Base-by-base conservation (phyloP, 2,797 vertebrate genomes). In the Protosalanx chinensis region DNA sequence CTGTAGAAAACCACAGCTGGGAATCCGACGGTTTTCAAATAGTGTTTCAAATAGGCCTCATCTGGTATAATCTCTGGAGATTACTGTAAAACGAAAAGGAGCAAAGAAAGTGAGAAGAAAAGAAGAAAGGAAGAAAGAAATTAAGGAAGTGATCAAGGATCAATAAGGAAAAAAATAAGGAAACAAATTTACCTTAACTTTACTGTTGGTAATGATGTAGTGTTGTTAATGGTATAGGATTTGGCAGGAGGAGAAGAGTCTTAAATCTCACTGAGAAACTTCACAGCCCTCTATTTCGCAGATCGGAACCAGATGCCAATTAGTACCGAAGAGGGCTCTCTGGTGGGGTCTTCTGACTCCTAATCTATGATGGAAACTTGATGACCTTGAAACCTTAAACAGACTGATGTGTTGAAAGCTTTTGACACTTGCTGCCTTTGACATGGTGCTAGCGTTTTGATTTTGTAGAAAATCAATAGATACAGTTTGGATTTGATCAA, bases 221-320 rank as follows among this genome's bases (percentile, higher is more conserved):
- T n/a, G 15, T 56, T 16, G 18, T n/a, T 16, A 56, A 56, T 56
- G 51, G 51, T 56, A n/a, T 10, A 56, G 51, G 4, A 56, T n/a
- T 56, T n/a, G 51, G 18, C 15, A n/a, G 18, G 18, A n/a, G 51
- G 51, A 56, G 51, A 56, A n/a, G 51, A 56, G 51, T n/a, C 6
- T 16, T 16, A 56, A 16, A n/a, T 56, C 15, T 16, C 29, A 18
- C 58, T 67, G 33, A 51, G 6, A 53, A 51, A 41, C 30, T 8
- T 18, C 30, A 56, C 18, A 49, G 69, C 37, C 73, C 66, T 58
- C 49, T 1, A 35, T 51, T 74, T 58, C 29, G 35, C 63, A 76
- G 79, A 76, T 59, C 70, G 70, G 56, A 79, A 72, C 35, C 74
- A 51, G 62, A 76, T 70, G 65, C 59, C 5, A 70, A 59, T 77